A percentile compares a stretch with the other conserved stretches of the same genome.
Evolutionary conservation across 2,797 vertebrate genomes (phyloP).

Genomic region (Fringilla coelebs): DNA sequence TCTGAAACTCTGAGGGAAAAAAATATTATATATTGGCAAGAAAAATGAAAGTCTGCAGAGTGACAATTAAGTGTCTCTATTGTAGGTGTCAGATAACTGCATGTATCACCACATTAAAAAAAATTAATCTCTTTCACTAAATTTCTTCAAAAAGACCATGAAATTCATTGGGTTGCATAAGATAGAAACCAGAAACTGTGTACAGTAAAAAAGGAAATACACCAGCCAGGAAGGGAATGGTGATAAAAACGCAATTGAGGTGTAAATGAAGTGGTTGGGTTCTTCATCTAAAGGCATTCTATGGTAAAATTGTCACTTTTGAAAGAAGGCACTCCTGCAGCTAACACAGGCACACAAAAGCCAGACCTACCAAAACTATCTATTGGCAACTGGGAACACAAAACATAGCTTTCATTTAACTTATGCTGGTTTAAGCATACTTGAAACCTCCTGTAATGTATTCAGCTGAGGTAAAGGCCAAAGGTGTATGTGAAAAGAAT

Average conservation of each 20-base stretch:
- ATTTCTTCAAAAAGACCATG: slow-evolving; percentile 15
- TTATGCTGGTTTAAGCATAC: not conserved
- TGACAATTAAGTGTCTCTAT: not conserved
- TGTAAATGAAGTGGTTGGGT: not conserved
- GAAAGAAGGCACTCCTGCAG: not conserved
- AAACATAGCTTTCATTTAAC: not conserved
- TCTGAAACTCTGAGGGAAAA: not conserved
- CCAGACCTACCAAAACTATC: not conserved
- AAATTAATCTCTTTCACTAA: not conserved
- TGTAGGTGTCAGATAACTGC: not conserved
- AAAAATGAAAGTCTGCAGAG: not conserved
- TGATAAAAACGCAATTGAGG: slow-evolving; percentile 2
- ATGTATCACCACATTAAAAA: not conserved
- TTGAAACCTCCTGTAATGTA: not conserved
- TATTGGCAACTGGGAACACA: not conserved
- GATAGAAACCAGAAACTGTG: not conserved
- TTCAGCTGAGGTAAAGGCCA: not conserved
- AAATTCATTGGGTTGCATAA: not conserved
- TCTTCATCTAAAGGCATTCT: not conserved
- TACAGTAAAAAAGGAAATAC: not conserved
- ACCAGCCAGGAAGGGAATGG: not conserved
- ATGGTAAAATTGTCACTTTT: not conserved
- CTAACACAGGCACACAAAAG: not conserved
- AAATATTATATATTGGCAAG: not conserved
- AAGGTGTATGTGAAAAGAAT: not conserved